phyloP scores from a whole-genome alignment of 92 coral and sea anemone genomes.

The Chrysogorgia sp. region DNA sequence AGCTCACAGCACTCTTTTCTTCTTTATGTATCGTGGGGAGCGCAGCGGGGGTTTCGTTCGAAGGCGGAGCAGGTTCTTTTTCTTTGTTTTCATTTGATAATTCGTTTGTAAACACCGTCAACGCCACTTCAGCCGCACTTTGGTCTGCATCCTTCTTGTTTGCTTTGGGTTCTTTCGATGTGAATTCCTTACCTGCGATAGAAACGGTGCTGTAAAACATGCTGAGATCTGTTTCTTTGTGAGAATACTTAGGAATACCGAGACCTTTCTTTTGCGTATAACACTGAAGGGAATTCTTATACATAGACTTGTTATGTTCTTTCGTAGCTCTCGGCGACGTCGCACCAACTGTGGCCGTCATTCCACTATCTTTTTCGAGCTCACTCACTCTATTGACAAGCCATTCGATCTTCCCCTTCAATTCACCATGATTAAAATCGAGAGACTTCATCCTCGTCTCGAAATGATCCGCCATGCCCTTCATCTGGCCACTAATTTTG shows the following conservation, averaged over 20 bases:
- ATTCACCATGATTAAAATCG: conserved; percentile 4
- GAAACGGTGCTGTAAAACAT: conserved; percentile 17
- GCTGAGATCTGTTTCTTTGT: neutral
- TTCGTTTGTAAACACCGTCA: conserved; percentile 33
- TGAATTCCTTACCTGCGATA: conserved; percentile 2
- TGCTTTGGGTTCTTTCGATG: conserved; percentile 9
- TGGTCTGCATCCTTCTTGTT: conserved; percentile 77
- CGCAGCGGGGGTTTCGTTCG: neutral
- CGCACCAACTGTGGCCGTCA: neutral
- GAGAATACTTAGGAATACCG: conserved; percentile 13
- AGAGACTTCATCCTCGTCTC: neutral
- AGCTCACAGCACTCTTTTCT: conserved; percentile 37
- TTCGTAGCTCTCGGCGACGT: neutral
- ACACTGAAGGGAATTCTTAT: conserved; percentile 4
- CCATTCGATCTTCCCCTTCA: conserved; percentile 9
- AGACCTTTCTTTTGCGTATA: conserved; percentile 29
- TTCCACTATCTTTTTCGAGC: neutral
- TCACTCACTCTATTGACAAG: neutral
- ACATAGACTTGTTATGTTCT: conserved; percentile 5
- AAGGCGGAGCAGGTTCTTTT: neutral
- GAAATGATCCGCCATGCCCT: neutral
- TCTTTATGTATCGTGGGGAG: neutral
- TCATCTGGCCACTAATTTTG: neutral
- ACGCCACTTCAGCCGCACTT: conserved; percentile 68
- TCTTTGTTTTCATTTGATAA: neutral